Base-by-base conservation (phyloP, 2,113 vertebrate species). In the Bubo blakistoni region DNA sequence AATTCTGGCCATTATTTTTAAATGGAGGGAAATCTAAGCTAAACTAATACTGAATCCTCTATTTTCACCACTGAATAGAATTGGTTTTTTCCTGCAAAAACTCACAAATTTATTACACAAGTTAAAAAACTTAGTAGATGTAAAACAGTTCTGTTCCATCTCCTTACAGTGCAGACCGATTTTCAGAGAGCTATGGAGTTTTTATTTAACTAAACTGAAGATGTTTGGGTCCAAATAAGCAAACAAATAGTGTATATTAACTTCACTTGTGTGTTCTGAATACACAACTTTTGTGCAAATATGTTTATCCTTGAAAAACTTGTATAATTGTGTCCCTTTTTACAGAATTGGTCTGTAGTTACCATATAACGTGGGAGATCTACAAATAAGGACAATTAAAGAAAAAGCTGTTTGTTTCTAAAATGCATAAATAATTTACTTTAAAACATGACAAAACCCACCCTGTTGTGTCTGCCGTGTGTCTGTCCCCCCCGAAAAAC, bases 391-490 rank as follows among this genome's bases (percentile, higher is more conserved):
- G 67, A 88, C n/a, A 74, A 83, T 78, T 96, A 59, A 91, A 92
- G 62, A 94, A 88, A 76, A 96, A 82, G 84, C n/a, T 86, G 21
- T 42, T 78, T 88, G 44, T 70, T 93, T 93, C 84, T 32, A 82
- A 93, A 96, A 94, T 47, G 81, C 77, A 97, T 78, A 94, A 95
- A 94, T 97, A 97, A 94, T 95, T 96, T 96, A 96, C 77, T 97
- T 89, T 91, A 97, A 96, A 97, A 97, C 93, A 71, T 90, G 94
- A 95, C 67, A 89, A 92, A 96, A 71, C 42, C 66, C 52, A 95
- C 77, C 47, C 58, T 34, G 16, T 79, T 17, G 7, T 46, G 44
- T 44, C 16, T 46, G 44, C 13, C 16, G 7, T 44, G 44, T 46
- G 16, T 17, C 44, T 16, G 16, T 18, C 44, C 69, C 76, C 21